A percentile compares a stretch with the other conserved stretches of the same genome.
phyloP scores from a whole-genome alignment of 64 coral and sea anemone species.

The Porites australiensis region DNA sequence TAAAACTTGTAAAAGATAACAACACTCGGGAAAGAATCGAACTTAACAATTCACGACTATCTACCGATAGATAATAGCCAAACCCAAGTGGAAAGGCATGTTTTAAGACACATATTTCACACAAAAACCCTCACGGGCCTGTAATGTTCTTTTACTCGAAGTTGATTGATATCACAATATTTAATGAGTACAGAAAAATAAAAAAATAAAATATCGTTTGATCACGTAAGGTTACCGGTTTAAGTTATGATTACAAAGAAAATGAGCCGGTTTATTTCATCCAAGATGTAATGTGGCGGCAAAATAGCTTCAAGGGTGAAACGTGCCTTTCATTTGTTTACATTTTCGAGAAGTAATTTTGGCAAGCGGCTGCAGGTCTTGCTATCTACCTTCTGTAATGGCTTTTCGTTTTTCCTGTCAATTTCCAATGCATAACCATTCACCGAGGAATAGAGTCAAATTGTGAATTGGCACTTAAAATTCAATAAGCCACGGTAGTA shows the following conservation, averaged over 20 bases:
- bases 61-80: not conserved
- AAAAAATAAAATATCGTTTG: slow-evolving; percentile 35
- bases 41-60: not conserved
- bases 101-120: slow-evolving; percentile 25
- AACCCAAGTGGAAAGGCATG: not conserved
- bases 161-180: slow-evolving; percentile 46
- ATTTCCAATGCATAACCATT: slow-evolving; percentile 14
- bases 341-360: not conserved
- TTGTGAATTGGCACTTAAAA: slow-evolving; percentile 85
- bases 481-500: slow-evolving; percentile 81
- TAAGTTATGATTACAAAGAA: slow-evolving; percentile 19
- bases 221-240: slow-evolving; percentile 50
- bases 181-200: slow-evolving; percentile 9
- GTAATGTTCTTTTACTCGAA: slow-evolving; percentile 35
- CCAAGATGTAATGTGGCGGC: not conserved
- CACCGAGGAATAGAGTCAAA: slow-evolving; percentile 23
- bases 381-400: not conserved
- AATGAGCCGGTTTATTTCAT: slow-evolving; percentile 33
- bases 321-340: slow-evolving; percentile 20
- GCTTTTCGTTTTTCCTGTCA: slow-evolving; percentile 1
- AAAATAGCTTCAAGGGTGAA: not conserved
- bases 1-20: slow-evolving; percentile 41
- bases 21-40: not conserved
- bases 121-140: not conserved
- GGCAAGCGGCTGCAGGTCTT: not conserved